A percentile compares a stretch with the other conserved stretches of the same genome.
Evolutionary conservation across 2,888 invertebrate genomes (phyloP).

Genomic region (Cataglyphis livida): DNA sequence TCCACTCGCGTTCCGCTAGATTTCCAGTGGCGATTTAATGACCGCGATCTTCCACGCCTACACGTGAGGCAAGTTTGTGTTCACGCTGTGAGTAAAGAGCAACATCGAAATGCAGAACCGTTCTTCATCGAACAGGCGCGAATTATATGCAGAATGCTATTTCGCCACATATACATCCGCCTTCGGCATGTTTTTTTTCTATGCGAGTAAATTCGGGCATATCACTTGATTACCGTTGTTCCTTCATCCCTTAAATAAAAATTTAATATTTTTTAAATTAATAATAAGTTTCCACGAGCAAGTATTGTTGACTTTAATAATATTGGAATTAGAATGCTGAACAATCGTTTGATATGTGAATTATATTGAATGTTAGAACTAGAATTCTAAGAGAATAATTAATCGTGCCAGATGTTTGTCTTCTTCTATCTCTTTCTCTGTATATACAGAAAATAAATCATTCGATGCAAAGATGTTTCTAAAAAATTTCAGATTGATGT

Average conservation of each 20-base stretch:
- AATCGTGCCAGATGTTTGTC: neutral
- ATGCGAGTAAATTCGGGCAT: neutral
- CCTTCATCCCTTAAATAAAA: neutral
- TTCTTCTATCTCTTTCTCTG: neutral
- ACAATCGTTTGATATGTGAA: neutral
- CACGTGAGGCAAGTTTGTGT: constrained; percentile 65
- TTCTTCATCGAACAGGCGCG: constrained; percentile 23
- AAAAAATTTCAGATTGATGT: constrained; percentile 16
- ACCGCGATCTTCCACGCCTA: constrained; percentile 74
- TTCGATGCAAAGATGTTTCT: neutral
- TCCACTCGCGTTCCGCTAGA: constrained; percentile 15
- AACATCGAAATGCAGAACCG: constrained; percentile 70
- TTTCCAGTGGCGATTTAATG: constrained; percentile 65
- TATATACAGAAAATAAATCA: neutral
- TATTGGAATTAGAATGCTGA: neutral
- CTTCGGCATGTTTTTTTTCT: neutral
- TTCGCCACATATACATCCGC: constrained; percentile 21
- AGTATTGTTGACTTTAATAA: neutral
- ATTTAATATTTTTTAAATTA: neutral
- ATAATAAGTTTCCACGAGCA: neutral
- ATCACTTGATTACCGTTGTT: constrained; percentile 7
- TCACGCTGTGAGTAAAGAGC: constrained; percentile 38
- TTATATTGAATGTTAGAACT: neutral
- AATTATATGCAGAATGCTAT: constrained; percentile 42
- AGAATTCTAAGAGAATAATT: neutral